Evolutionary conservation across 2,113 vertebrate genomes (phyloP).

Genomic region (Addax nasomaculatus): DNA sequence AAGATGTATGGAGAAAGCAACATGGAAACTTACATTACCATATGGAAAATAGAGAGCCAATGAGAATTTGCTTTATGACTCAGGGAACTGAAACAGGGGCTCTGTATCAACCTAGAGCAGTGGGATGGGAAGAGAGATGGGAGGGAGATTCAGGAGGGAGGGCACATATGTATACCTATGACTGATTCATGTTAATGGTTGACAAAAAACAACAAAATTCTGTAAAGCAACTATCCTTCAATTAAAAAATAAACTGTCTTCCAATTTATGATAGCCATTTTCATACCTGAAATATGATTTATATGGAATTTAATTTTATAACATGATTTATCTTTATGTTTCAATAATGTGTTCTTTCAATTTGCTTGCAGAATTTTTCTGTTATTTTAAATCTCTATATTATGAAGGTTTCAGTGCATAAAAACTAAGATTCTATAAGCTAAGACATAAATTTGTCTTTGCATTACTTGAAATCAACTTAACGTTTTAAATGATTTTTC

Average conservation of each 20-base stretch:
- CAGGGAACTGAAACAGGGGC: neutral
- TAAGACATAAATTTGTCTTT: neutral
- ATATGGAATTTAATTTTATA: neutral
- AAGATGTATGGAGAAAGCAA: neutral
- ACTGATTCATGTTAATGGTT: neutral
- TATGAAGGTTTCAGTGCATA: neutral
- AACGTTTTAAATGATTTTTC: constrained; percentile 34
- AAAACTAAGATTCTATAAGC: constrained; percentile 11
- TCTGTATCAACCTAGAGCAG: neutral
- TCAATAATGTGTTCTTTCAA: neutral
- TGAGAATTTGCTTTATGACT: neutral
- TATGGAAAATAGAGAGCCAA: neutral
- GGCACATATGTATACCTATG: neutral
- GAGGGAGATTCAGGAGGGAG: neutral
- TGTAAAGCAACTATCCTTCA: neutral
- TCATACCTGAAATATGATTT: neutral
- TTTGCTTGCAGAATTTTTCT: neutral
- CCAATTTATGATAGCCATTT: neutral
- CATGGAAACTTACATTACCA: neutral
- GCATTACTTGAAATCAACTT: neutral
- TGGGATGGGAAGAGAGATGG: neutral
- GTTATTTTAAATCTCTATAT: neutral
- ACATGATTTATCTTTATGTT: neutral
- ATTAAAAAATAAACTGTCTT: neutral
- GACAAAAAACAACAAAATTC: neutral